A percentile compares a stretch with the other conserved stretches of the same genome.
Conservation (phyloP, 2,888 invertebrate species). For the Drosophila eohydei region DNA sequence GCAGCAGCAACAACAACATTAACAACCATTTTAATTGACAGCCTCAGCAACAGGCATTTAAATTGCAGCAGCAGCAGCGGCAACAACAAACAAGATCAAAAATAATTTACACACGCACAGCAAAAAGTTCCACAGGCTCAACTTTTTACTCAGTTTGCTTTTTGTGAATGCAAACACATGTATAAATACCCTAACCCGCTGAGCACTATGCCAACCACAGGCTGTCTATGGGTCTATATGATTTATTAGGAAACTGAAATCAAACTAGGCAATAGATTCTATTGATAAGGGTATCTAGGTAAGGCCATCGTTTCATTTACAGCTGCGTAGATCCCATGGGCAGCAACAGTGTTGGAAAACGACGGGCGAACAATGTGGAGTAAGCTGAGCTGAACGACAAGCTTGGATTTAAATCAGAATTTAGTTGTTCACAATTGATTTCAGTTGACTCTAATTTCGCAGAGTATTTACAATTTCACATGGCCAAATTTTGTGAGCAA, state of each 20-base stretch:
- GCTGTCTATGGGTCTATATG: background rate
- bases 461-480: conserved; percentile 20
- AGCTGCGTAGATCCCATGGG: background rate
- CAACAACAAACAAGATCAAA: conserved; percentile 35
- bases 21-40: conserved; percentile 56
- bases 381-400: background rate
- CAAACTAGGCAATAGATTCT: background rate
- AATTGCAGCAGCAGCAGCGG: conserved; percentile 19
- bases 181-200: background rate
- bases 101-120: conserved; percentile 59
- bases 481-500: background rate
- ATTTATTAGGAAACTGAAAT: background rate
- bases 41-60: conserved; percentile 45
- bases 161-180: conserved; percentile 10
- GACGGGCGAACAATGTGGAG: background rate
- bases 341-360: background rate
- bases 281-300: background rate
- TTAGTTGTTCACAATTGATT: background rate
- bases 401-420: background rate
- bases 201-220: background rate
- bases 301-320: background rate
- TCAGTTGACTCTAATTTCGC: background rate
- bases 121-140: conserved; percentile 33
- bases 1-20: conserved; percentile 28
- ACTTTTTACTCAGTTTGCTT: conserved; percentile 31